Conservation (phyloP, 2,797 vertebrate species). For the Semotilus atromaculatus region DNA sequence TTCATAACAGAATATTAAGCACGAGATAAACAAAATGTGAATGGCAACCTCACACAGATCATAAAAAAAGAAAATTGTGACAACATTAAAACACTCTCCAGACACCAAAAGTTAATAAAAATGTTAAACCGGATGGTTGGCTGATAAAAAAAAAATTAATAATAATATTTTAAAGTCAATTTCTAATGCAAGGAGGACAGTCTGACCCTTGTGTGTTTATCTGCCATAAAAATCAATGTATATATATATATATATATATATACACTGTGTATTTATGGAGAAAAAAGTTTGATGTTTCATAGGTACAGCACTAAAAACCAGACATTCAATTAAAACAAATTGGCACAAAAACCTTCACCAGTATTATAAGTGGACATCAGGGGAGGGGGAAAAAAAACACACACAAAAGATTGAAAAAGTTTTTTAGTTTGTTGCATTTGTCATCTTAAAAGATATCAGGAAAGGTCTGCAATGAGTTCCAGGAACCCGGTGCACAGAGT, state of each 20-base stretch:
- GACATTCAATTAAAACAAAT: background rate
- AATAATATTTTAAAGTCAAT: background rate
- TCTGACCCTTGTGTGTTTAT: background rate
- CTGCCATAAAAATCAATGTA: background rate
- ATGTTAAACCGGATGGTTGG: background rate
- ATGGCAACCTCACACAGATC: background rate
- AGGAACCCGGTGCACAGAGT: slow-evolving; percentile 53
- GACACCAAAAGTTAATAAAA: background rate
- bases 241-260: too few species aligned
- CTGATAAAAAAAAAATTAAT: background rate
- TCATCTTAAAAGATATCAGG: slow-evolving; percentile 52
- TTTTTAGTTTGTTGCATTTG: slow-evolving; percentile 35
- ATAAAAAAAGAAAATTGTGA: background rate
- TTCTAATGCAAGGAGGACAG: background rate
- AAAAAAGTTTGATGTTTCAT: background rate
- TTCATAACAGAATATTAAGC: background rate
- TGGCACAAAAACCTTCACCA: background rate
- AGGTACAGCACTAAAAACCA: background rate
- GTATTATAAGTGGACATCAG: background rate
- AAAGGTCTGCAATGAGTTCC: slow-evolving; percentile 56
- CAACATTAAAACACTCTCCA: background rate
- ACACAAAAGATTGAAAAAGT: background rate
- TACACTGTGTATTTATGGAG: too few species aligned
- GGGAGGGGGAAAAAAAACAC: background rate
- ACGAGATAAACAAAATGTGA: background rate